Conservation (phyloP, 2,113 vertebrate species). For the Paramormyrops kingsleyae region DNA sequence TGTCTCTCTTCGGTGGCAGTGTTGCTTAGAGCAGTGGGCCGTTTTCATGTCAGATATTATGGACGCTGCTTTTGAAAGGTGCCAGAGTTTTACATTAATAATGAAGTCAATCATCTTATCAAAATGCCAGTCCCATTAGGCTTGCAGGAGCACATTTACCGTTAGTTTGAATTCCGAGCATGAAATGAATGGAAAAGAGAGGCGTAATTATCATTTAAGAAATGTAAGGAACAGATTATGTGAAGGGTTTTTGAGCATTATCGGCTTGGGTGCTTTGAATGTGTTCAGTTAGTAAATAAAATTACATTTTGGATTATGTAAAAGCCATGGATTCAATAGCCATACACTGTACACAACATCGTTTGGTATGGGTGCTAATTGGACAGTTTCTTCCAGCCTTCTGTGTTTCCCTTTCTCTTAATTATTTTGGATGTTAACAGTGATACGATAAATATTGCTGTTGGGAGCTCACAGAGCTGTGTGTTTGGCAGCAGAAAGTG, state of each 20-base stretch:
- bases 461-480: background rate
- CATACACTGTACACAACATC: background rate
- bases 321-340: background rate
- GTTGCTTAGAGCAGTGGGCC: background rate
- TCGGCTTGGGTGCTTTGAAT: background rate
- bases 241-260: conserved; percentile 1
- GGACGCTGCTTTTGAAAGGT: background rate
- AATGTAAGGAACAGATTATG: background rate
- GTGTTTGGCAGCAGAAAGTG: background rate
- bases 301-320: background rate
- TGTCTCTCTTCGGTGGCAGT: background rate
- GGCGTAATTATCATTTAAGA: background rate
- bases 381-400: background rate
- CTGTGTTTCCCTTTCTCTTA: background rate
- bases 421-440: background rate
- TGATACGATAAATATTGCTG: background rate
- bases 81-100: background rate
- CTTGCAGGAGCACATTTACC: background rate
- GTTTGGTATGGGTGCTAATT: background rate
- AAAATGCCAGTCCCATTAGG: conserved; percentile 1
- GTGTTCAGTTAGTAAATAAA: background rate
- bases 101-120: background rate
- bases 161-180: background rate
- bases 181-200: background rate
- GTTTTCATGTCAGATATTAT: background rate